These are phyloP conservation scores for Hippocampus zosterae DNA, from an alignment of 2,113 vertebrate genomes.

Conservation along the genomic window DNA sequence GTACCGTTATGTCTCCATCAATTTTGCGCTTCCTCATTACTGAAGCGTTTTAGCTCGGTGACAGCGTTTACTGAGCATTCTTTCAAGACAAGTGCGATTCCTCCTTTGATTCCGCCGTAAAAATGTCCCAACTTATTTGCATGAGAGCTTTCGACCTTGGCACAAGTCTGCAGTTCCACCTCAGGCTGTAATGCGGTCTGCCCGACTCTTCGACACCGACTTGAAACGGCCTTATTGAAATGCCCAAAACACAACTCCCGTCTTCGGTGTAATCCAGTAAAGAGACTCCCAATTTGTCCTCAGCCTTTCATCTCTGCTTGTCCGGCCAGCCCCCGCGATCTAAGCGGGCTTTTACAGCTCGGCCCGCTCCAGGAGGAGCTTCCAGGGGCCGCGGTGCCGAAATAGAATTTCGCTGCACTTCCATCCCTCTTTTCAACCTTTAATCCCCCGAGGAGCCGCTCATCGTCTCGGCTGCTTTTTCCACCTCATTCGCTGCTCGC, in stretches of 20 bases:
- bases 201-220: not conserved
- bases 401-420: slow-evolving; percentile 41
- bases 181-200: not conserved
- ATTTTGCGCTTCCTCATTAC: too few species aligned
- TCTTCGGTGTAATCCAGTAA: slow-evolving; percentile 45
- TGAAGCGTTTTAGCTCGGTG: too few species aligned
- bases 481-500: not conserved
- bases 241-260: slow-evolving; percentile 30
- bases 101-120: not conserved
- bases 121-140: not conserved
- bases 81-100: not conserved
- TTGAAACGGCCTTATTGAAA: slow-evolving; percentile 33
- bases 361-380: not conserved
- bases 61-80: too few species aligned
- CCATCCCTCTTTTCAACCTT: slow-evolving; percentile 27
- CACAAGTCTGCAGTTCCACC: not conserved
- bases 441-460: slow-evolving; percentile 31
- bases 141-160: not conserved
- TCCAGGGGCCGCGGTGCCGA: not conserved
- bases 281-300: slow-evolving; percentile 28
- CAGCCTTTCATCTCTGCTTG: slow-evolving; percentile 40
- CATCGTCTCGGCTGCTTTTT: not conserved
- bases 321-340: slow-evolving; percentile 10
- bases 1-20: too few species aligned
- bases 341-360: slow-evolving; percentile 20